Evolutionary conservation across 2,888 invertebrate genomes (phyloP).

Genomic region (Leptopilina myrica): DNA sequence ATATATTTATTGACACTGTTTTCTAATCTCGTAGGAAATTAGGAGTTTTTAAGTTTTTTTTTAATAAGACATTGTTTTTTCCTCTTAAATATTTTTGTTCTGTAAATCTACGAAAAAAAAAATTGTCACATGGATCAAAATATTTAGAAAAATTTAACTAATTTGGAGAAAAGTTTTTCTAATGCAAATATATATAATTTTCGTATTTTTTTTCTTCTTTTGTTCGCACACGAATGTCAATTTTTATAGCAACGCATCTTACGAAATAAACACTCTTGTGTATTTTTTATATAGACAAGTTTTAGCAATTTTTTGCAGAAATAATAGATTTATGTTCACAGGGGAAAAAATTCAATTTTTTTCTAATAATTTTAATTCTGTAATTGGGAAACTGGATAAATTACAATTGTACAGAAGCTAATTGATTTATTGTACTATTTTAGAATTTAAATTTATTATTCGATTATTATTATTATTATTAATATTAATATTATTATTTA

Average conservation of each 20-base stretch:
- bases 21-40: conserved; percentile 10
- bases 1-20: conserved; percentile 21
- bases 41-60: neutral
- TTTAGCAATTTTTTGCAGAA: conserved; percentile 41
- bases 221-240: conserved; percentile 52
- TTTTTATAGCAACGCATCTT: conserved; percentile 54
- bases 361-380: conserved; percentile 34
- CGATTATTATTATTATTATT: neutral
- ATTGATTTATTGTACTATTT: neutral
- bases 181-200: neutral
- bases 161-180: neutral
- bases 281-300: conserved; percentile 46
- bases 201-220: conserved; percentile 33
- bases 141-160: neutral
- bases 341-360: neutral
- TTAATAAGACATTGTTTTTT: neutral
- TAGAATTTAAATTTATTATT: neutral
- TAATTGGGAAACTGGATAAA: conserved; percentile 4
- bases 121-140: neutral
- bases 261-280: conserved; percentile 47
- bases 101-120: too few relatives aligned
- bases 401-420: conserved; percentile 22
- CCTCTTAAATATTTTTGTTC: neutral
- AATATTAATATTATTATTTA: neutral
- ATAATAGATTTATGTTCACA: conserved; percentile 20